Conservation (phyloP, 2,888 invertebrate genomes). For the Autographa gamma region DNA sequence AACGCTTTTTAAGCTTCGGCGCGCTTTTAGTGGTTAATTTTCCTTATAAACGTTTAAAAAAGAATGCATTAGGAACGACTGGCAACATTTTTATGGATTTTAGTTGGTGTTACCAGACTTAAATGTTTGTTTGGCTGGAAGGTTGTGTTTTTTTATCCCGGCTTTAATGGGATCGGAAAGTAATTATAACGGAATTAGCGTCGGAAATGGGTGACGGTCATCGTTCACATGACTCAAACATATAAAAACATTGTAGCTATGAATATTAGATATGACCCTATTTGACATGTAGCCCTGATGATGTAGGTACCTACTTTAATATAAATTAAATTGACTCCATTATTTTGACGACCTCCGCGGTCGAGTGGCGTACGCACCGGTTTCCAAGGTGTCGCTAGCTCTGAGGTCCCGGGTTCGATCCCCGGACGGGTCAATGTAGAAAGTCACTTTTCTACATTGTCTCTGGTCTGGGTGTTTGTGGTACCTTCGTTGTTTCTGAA, state of each 20-base stretch:
- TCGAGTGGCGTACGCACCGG: too few species aligned
- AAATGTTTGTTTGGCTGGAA: background rate
- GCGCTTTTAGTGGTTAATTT: conserved; percentile 53
- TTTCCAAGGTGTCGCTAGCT: too few species aligned
- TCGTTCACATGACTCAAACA: background rate
- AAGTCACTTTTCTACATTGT: too few species aligned
- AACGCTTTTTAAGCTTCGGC: conserved; percentile 28
- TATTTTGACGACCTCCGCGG: too few species aligned
- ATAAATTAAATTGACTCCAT: too few species aligned
- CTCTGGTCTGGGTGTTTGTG: too few species aligned
- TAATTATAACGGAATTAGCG: background rate
- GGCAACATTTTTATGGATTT: conserved; percentile 41
- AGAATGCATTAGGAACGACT: conserved; percentile 38
- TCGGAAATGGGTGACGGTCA: background rate
- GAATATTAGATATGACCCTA: too few species aligned
- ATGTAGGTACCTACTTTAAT: too few species aligned
- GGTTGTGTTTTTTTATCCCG: background rate
- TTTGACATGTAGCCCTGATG: too few species aligned
- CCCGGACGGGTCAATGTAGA: too few species aligned
- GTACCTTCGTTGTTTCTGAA: too few species aligned
- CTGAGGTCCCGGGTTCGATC: too few species aligned
- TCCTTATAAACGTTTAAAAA: conserved; percentile 49
- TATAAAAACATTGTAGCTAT: background rate
- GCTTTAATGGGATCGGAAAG: background rate
- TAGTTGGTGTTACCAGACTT: conserved; percentile 27